phyloP scores from a whole-genome alignment of 2,113 vertebrate species.

The Hippopotamus amphibius region DNA sequence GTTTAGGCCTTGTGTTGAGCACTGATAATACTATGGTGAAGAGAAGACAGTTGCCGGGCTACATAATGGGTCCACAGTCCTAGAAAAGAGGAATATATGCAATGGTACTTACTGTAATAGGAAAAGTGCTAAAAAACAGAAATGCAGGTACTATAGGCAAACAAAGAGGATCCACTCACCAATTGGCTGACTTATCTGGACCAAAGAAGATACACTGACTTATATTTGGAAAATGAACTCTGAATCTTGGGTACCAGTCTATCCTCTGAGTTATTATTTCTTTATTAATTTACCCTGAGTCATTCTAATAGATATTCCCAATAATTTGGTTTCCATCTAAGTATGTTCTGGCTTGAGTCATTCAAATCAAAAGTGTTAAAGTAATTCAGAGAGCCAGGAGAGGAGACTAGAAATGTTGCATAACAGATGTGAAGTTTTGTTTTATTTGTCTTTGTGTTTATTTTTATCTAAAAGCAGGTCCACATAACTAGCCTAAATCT shows the following conservation, averaged over 20 bases:
- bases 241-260: neutral
- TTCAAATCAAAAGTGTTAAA: neutral
- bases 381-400: neutral
- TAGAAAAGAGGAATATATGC: neutral
- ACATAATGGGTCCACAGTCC: neutral
- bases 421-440: neutral
- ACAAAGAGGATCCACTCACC: neutral
- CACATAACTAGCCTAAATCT: neutral
- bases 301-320: constrained; percentile 14
- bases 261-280: neutral
- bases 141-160: neutral
- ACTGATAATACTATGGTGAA: neutral
- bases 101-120: neutral
- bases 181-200: neutral
- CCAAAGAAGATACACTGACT: neutral
- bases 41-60: neutral
- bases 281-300: neutral
- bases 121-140: neutral
- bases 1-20: neutral
- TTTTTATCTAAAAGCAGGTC: neutral
- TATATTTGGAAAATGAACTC: constrained; percentile 38
- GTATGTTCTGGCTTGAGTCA: neutral
- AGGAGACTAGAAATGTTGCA: neutral
- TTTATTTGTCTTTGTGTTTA: neutral
- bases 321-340: neutral